These are phyloP conservation scores for Drosophila sordidula DNA, from an alignment of 2,888 invertebrate species.

Conservation along the genomic window DNA sequence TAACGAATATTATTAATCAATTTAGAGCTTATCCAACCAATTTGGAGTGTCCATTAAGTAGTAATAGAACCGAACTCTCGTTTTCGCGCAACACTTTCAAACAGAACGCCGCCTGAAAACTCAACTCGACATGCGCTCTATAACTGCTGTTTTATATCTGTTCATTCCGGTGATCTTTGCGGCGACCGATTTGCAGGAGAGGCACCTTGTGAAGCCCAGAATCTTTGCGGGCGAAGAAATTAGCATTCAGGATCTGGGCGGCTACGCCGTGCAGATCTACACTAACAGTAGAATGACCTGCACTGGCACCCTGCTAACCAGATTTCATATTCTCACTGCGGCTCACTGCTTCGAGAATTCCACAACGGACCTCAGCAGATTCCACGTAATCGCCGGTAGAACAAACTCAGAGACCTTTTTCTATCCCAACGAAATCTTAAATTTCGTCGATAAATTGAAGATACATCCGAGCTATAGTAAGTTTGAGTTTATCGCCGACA, in stretches of 20 bases:
- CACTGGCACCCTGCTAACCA: conserved; percentile 33
- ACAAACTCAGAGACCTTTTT: background rate
- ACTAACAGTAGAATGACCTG: conserved; percentile 19
- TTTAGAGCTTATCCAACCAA: background rate
- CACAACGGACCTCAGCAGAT: background rate
- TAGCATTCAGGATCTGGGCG: conserved; percentile 15
- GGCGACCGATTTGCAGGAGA: background rate
- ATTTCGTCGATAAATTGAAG: conserved; percentile 7
- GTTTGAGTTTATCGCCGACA: conserved; percentile 32
- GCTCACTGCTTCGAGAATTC: conserved; percentile 45
- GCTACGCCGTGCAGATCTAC: conserved; percentile 35
- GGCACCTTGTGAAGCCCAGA: conserved; percentile 14
- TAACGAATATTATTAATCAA: background rate
- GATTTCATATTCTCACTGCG: conserved; percentile 28
- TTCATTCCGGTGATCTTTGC: background rate
- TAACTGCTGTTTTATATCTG: background rate
- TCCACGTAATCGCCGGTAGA: conserved; percentile 28
- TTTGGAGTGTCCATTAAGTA: background rate
- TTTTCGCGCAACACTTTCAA: background rate
- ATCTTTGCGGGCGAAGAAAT: conserved; percentile 24
- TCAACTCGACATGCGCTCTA: conserved; percentile 2
- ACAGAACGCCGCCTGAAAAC: background rate
- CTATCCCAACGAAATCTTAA: background rate
- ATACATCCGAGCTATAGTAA: conserved; percentile 33
- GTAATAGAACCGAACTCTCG: background rate